A percentile compares a stretch with the other conserved stretches of the same genome.
phyloP scores from a whole-genome alignment of 1,140 invertebrate genomes.

The Paracyclopina nana region DNA sequence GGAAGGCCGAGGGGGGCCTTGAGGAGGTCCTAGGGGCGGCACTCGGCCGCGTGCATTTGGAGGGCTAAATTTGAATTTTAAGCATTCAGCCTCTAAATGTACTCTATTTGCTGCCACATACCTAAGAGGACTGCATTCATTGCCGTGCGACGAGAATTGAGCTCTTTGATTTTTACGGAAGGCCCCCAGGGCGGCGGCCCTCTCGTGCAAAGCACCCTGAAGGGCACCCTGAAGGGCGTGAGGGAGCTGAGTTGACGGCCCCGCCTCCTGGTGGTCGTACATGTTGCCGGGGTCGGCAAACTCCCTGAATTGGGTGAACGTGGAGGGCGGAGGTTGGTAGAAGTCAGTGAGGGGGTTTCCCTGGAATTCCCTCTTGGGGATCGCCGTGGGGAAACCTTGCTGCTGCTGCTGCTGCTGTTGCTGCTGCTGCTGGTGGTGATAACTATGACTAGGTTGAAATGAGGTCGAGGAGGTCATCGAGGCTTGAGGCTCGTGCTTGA shows the following conservation, averaged over 20 bases:
- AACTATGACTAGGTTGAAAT: background rate
- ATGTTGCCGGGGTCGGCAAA: background rate
- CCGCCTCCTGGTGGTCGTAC: background rate
- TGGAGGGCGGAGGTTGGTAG: background rate
- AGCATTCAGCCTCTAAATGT: no score
- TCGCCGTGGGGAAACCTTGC: background rate
- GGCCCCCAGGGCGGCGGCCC: no score
- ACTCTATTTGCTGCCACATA: no score
- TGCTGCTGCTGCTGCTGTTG: background rate
- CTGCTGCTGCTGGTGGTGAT: background rate
- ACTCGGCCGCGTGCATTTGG: no score
- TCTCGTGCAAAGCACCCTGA: background rate
- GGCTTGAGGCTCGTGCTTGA: constrained; percentile 5
- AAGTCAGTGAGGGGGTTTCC: background rate
- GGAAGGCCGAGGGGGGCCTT: constrained; percentile 5
- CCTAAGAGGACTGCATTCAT: no score
- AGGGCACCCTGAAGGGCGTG: background rate
- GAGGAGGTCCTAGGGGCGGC: background rate
- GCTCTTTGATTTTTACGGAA: no score
- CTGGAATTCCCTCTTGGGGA: background rate
- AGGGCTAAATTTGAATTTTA: no score
- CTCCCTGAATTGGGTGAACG: background rate
- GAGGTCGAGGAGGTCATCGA: background rate
- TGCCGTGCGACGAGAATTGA: no score
- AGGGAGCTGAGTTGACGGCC: background rate